Evolutionary conservation across 2,113 vertebrate genomes (phyloP).

Genomic region (Miniopterus natalensis): DNA sequence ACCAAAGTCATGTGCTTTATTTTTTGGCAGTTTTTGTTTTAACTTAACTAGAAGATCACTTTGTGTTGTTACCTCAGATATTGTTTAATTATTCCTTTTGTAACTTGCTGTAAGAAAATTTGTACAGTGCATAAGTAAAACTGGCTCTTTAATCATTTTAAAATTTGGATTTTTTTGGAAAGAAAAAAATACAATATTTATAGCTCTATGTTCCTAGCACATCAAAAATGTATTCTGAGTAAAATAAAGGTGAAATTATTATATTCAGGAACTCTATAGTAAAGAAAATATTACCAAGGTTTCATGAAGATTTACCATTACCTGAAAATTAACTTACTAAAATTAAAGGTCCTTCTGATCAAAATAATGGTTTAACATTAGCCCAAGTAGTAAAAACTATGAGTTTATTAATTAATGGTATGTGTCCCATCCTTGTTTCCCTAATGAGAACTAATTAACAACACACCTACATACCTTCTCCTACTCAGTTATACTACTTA

Average conservation of each 20-base stretch:
- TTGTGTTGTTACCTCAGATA: constrained; percentile 47
- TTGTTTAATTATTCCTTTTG: constrained; percentile 65
- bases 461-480: not conserved
- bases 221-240: constrained; percentile 72
- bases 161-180: constrained; percentile 61
- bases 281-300: constrained; percentile 61
- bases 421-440: not conserved
- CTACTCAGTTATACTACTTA: constrained; percentile 26
- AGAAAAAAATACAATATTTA: constrained; percentile 66
- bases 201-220: constrained; percentile 56
- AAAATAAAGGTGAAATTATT: constrained; percentile 72
- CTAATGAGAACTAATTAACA: constrained; percentile 33
- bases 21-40: constrained; percentile 60
- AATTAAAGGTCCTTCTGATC: constrained; percentile 30
- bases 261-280: constrained; percentile 53
- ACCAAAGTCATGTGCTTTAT: not conserved
- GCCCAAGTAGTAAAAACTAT: constrained; percentile 5
- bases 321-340: constrained; percentile 58
- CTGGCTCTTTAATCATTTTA: constrained; percentile 65
- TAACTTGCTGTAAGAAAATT: constrained; percentile 65
- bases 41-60: constrained; percentile 48
- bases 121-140: constrained; percentile 68
- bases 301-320: constrained; percentile 47
- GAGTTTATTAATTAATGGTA: not conserved
- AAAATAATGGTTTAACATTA: constrained; percentile 55